Evolutionary conservation across 2,113 vertebrate genomes (phyloP), one percentile per base, ranked within the genome.

Genomic region (Xiphias gladius): DNA sequence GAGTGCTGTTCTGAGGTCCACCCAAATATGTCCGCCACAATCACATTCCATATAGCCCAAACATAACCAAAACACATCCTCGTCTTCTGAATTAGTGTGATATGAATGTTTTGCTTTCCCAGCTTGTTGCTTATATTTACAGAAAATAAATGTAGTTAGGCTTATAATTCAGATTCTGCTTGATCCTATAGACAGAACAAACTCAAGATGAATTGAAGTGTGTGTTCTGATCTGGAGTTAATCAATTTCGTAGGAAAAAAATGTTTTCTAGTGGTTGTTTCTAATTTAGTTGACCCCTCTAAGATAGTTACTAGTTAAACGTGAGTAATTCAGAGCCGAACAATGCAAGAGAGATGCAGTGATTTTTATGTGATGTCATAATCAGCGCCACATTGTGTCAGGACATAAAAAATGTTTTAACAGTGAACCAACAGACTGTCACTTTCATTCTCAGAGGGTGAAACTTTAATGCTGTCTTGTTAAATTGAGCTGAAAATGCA

Each of bases 401-500:
- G 16, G 9, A 32, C 28, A 77, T 76, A 57, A 72, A 46, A 65
- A 20, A 70, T 58, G 28, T n/a, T 64, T 24, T 81, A 57, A 58
- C 22, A 13, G 17, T 35, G 48, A 59, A 69, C 43, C 17, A 50
- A 54, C 26, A 39, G 24, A 41, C 39, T 43, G 73, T 32, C 39
- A 16, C 22, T 61, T 75, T 71, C 14, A 55, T 57, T 69, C 73
- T 66, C 39, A 37, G 20, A 48, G 57, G 46, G 19, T 66, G 48
- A 24, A 37, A 82, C 50, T n/a, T 79, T 67, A 17, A 73, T 72
- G 65, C 2, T 37, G 12, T 62, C 64, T 54, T 63, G 59, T 50
- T 79, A 63, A 79, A 88, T 76, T 26, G 48, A 76, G 62, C 64
- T 74, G 64, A 48, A 81, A 54, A 82, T 84, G 13, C 22, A 19